Evolutionary conservation across 2,888 invertebrate genomes (phyloP), one percentile per base, ranked within the genome.

Genomic region (Diloba caeruleocephala): DNA sequence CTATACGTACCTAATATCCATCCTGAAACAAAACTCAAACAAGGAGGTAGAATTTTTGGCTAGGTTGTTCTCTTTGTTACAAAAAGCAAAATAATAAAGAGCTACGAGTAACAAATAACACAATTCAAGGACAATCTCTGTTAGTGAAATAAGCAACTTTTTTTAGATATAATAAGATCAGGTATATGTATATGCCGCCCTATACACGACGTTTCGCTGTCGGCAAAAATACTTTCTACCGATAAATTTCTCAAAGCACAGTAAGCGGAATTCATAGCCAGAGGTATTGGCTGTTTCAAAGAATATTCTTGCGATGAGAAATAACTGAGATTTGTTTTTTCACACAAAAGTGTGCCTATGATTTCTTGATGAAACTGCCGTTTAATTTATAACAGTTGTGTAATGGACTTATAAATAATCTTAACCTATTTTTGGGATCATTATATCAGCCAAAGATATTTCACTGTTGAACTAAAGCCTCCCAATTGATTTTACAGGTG

Each of bases 71-170:
- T 9, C 14, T 23, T 32, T n/a, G 4, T 25, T 2, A 50, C 14
- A 39, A 56, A 52, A 25, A 5, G 34, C 1, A 8, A n/a, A 31
- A n/a, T 5, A 29, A 46, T 45, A 52, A 31, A 37, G 50, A 25
- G 37, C 29, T 41, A 45, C 1, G 12, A 4, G 3, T 54, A 31
- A 48, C 48, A 29, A 33, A 55, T 12, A 37, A 39, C 14, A 41
- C 12, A 15, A 28, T 42, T 42, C 43, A 38, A 14, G 23, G 7
- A 28, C 41, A 43, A 37, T 6, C 14, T 31, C n/a, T 36, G 39
- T 58, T 45, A 19, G 44, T 53, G 26, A 48, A 65, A 45, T 57
- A 66, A 63, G 59, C 61, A 49, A 25, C 52, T 61, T 66, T 49
- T 19, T 23, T 23, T 56, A 36, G 48, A 58, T 58, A 54, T 66